Percentiles rank a stretch among this genome's conserved stretches.
Conservation (phyloP, 2,113 vertebrate genomes). For the Xenus cinereus region DNA sequence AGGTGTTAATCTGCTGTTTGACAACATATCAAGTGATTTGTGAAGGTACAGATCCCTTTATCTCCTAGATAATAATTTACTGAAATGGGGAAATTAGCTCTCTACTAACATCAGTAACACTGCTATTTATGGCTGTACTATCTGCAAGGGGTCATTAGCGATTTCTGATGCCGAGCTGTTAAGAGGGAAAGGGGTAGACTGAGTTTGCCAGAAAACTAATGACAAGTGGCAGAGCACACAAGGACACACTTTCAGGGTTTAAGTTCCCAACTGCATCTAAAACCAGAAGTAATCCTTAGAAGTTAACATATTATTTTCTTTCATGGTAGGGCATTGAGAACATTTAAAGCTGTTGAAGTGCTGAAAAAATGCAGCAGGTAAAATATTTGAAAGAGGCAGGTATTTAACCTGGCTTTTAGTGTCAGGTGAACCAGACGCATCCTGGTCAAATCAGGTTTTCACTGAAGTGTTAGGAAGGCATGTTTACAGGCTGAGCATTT, state of each 20-base stretch:
- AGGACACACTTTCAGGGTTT: not conserved
- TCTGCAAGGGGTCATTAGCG: not conserved
- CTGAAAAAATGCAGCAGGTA: not conserved
- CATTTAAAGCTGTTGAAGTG: not conserved
- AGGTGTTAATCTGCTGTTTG: not conserved
- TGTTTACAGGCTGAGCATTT: not conserved
- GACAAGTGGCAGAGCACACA: not conserved
- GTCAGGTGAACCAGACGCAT: not conserved
- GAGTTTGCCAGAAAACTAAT: not conserved
- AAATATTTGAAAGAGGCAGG: not conserved
- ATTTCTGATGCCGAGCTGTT: not conserved
- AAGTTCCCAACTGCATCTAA: not conserved
- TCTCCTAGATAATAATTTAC: conserved; percentile 34
- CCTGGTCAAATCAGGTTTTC: not conserved
- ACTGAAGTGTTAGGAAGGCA: not conserved
- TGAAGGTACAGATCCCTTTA: not conserved
- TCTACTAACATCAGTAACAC: not conserved
- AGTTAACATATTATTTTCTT: not conserved
- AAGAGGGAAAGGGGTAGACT: not conserved
- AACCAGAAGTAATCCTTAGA: not conserved
- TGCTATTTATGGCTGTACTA: not conserved
- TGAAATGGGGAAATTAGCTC: not conserved
- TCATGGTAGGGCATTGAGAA: not conserved
- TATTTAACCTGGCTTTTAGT: not conserved
- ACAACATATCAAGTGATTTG: not conserved